Base-by-base conservation (phyloP, 1,140 invertebrate species). In the Drosophila ogumai region DNA sequence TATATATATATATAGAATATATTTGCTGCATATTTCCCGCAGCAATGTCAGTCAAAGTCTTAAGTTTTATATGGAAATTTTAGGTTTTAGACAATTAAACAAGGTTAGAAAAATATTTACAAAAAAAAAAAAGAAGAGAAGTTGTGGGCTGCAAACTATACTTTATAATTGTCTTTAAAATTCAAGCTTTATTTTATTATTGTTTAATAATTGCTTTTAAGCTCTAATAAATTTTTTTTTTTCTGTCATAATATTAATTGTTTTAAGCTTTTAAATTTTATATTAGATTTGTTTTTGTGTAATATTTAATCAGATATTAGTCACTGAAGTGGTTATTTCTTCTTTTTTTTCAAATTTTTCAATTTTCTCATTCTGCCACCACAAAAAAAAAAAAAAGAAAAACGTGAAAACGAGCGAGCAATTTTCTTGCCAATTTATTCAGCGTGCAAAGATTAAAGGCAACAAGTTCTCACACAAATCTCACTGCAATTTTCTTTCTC, bases 361-460 rank as follows among this genome's bases (percentile, higher is more conserved):
- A 28, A 28, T 28, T 60, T 60, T 32, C 5, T 2, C 10, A 25
- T 17, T 50, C 17, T 17, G 15, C 25, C 9, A 13, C 34, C 9
- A 28, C 6, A 3, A 19, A 19, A 19, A 63, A 31, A 31, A 3
- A 19, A 19, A 19, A 63, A 31, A 31, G 22, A 41, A 40, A 58
- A 40, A 15, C n/a, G 43, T 38, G 19, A 41, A 41, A 19, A 19
- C 6, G 32, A 60, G 28, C 28, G n/a, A 12, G 15, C 36, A 38
- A 41, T 41, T 68, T 75, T 56, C 49, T 12, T 50, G 60, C 57
- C 44, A 56, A 63, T 74, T 59, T 79, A 75, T 80, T 69, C 55
- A 44, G 59, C 71, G 72, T 76, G 65, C 31, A 46, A 81, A 81
- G 59, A 72, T 68, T 80, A 63, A 75, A 80, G 77, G 50, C 43